phyloP scores from a whole-genome alignment of 2,888 invertebrate genomes.

The Apantesis nais region DNA sequence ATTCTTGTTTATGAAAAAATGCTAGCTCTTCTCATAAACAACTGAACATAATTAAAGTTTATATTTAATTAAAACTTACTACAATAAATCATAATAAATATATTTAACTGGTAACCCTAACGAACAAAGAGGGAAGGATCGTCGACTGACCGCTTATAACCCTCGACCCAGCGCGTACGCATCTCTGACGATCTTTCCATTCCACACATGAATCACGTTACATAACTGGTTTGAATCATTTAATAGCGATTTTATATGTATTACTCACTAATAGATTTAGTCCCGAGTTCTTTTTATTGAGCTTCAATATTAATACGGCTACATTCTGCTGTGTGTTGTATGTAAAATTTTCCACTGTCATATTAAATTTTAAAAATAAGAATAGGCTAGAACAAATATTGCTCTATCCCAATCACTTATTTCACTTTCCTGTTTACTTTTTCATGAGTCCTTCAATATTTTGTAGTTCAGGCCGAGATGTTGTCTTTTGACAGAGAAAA shows the following conservation, averaged over 20 bases:
- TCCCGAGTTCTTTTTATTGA: not conserved
- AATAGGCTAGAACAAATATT: no score
- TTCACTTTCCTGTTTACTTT: no score
- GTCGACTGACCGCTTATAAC: conserved; percentile 55
- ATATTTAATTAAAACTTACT: not conserved
- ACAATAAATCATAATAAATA: not conserved
- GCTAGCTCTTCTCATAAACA: not conserved
- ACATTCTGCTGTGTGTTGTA: not conserved
- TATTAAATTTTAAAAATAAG: not conserved
- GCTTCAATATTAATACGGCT: not conserved
- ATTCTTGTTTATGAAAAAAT: no score
- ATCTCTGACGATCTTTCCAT: conserved; percentile 41
- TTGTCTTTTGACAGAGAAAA: no score
- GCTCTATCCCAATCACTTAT: no score
- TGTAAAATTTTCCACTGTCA: not conserved
- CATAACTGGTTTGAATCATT: conserved; percentile 36
- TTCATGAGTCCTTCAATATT: no score
- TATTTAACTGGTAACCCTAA: conserved; percentile 33
- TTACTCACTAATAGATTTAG: conserved; percentile 24
- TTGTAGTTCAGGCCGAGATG: no score
- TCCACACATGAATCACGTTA: conserved; percentile 40
- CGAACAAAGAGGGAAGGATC: conserved; percentile 45
- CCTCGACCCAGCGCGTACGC: conserved; percentile 51
- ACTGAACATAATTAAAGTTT: not conserved
- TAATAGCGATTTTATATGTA: conserved; percentile 22